A percentile compares a stretch with the other conserved stretches of the same genome.
These are phyloP conservation scores for Leptoclinus maculatus DNA, from an alignment of 2,797 vertebrate species.

Conservation along the genomic window DNA sequence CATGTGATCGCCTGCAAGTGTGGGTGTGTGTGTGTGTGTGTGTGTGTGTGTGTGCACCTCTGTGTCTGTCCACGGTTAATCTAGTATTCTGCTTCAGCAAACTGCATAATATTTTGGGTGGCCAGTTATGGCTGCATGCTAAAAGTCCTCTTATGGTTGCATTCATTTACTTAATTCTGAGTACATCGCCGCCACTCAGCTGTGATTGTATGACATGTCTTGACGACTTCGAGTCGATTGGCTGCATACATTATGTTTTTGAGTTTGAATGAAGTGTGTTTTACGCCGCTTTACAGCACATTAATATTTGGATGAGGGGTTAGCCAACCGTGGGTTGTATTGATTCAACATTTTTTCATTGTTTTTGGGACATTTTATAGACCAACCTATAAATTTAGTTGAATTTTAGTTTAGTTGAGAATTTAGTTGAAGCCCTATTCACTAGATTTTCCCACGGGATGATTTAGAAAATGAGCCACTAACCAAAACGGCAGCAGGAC, in stretches of 20 bases:
- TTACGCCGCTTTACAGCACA: too few species aligned
- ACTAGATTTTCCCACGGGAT: neutral
- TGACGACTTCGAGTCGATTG: too few species aligned
- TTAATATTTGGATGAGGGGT: neutral
- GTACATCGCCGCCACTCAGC: too few species aligned
- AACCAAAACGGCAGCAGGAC: slow-evolving; percentile 13
- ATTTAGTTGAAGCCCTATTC: neutral
- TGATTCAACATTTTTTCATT: neutral
- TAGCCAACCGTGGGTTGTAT: neutral
- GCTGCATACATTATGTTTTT: neutral
- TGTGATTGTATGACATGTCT: too few species aligned
- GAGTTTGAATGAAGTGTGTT: neutral
- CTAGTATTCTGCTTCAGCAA: neutral
- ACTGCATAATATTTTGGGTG: too few species aligned
- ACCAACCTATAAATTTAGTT: neutral
- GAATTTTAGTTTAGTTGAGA: too few species aligned
- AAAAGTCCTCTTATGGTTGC: neutral
- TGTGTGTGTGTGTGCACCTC: too few species aligned
- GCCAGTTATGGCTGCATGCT: neutral
- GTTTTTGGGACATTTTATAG: neutral
- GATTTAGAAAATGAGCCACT: slow-evolving; percentile 17
- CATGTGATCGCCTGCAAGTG: neutral
- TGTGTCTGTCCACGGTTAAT: neutral
- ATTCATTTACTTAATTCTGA: too few species aligned
- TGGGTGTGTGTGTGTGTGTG: neutral